phyloP scores from a whole-genome alignment of 2,797 vertebrate genomes.

The Tenualosa ilisha region DNA sequence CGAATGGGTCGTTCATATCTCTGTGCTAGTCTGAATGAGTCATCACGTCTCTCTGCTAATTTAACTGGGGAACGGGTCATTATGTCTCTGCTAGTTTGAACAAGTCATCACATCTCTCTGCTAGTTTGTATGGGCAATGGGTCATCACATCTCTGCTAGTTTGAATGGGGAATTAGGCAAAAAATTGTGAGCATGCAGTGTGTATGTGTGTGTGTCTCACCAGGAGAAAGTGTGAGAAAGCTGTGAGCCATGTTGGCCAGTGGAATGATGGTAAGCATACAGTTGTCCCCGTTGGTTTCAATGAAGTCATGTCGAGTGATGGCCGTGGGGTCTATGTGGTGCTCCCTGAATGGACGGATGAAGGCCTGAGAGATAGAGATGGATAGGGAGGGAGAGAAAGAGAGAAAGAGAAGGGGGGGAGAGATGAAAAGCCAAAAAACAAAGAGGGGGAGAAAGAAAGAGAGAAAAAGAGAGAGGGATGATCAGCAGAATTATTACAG shows the following conservation, averaged over 20 bases:
- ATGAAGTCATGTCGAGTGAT: constrained; percentile 98
- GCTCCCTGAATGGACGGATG: constrained; percentile 96
- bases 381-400: constrained; percentile 25
- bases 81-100: too few relatives aligned
- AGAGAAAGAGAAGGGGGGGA: not conserved
- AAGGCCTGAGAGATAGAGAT: constrained; percentile 79
- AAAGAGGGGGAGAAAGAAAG: not conserved
- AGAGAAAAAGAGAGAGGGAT: not conserved
- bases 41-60: too few relatives aligned
- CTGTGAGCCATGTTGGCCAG: constrained; percentile 92
- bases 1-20: too few relatives aligned
- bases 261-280: constrained; percentile 90
- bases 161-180: too few relatives aligned
- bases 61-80: too few relatives aligned
- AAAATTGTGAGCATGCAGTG: not conserved
- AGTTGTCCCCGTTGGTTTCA: constrained; percentile 99
- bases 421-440: not conserved
- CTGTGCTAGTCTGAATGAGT: too few relatives aligned
- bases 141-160: too few relatives aligned
- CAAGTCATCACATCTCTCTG: too few relatives aligned
- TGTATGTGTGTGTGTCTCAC: constrained; percentile 67
- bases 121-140: too few relatives aligned
- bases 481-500: too few relatives aligned
- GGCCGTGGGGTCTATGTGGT: constrained; percentile 98
- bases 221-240: constrained; percentile 84